Conservation (phyloP, 2,797 vertebrate genomes). For the Neomorphus geoffroyi region DNA sequence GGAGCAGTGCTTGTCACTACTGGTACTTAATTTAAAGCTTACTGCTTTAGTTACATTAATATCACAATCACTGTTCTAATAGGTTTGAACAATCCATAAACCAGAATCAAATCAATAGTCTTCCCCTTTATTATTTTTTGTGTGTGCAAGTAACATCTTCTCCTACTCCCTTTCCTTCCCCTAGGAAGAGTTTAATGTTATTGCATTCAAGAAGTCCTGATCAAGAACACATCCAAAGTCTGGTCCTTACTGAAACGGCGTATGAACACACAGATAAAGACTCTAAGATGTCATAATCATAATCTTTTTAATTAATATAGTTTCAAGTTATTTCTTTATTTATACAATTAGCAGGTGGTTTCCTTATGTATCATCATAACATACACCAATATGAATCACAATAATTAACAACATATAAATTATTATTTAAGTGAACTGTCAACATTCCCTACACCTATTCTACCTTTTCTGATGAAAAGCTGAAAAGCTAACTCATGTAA, state of each 20-base stretch:
- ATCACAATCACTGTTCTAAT: not conserved
- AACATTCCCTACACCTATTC: slow-evolving; percentile 38
- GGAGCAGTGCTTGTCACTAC: not conserved
- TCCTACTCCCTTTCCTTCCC: not conserved
- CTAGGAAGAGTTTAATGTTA: not conserved
- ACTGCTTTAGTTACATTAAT: not conserved
- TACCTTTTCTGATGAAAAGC: slow-evolving; percentile 42
- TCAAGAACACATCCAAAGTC: not conserved
- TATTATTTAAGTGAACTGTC: slow-evolving; percentile 66
- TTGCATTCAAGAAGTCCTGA: not conserved
- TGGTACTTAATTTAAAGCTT: not conserved
- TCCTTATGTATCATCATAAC: slow-evolving; percentile 59
- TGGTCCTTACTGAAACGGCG: not conserved
- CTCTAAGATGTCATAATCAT: not conserved
- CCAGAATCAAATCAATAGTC: not conserved
- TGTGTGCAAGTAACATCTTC: not conserved
- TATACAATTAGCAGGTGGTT: slow-evolving; percentile 63
- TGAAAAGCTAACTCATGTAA: slow-evolving; percentile 1
- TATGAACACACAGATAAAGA: not conserved
- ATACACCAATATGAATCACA: slow-evolving; percentile 54
- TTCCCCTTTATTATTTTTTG: not conserved
- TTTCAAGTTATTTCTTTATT: slow-evolving; percentile 51
- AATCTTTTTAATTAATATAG: slow-evolving; percentile 54
- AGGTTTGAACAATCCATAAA: not conserved
- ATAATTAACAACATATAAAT: slow-evolving; percentile 73